Conservation (phyloP, 2,113 vertebrate species). For the Tetrax tetrax region DNA sequence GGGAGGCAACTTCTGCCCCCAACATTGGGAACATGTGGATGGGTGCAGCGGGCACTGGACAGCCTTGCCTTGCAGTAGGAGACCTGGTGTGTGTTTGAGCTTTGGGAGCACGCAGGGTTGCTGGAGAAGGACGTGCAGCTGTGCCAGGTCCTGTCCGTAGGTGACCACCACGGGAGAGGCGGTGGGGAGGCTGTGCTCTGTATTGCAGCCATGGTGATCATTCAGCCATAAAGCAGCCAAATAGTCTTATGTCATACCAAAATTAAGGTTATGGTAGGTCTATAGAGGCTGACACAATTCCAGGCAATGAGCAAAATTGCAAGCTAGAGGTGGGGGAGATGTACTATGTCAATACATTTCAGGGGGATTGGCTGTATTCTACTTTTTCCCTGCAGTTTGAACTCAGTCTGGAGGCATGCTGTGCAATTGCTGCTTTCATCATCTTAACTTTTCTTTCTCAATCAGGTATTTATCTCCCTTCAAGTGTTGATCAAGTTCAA, state of each 20-base stretch:
- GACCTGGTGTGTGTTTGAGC: not conserved
- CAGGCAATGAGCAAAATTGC: not conserved
- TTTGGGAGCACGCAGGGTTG: accelerated
- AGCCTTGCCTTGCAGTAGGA: not conserved
- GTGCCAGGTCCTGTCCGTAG: not conserved
- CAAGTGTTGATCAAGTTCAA: not conserved
- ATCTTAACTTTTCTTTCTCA: not conserved
- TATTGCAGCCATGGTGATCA: accelerated
- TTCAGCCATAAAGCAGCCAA: accelerated
- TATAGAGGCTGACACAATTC: not conserved
- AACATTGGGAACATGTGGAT: accelerated
- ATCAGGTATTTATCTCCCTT: not conserved
- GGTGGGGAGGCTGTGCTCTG: not conserved
- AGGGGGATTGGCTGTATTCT: not conserved
- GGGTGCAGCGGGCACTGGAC: not conserved
- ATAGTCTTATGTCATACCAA: not conserved
- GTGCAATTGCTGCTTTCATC: not conserved
- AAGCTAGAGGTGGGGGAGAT: not conserved
- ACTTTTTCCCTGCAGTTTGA: not conserved
- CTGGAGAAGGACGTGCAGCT: not conserved
- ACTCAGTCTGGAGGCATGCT: not conserved
- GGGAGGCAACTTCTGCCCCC: accelerated
- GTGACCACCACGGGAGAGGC: not conserved
- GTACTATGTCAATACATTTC: not conserved
- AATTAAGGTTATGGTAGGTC: not conserved